Conservation (phyloP, 2,113 vertebrate species). For the Polyodon spathula region DNA sequence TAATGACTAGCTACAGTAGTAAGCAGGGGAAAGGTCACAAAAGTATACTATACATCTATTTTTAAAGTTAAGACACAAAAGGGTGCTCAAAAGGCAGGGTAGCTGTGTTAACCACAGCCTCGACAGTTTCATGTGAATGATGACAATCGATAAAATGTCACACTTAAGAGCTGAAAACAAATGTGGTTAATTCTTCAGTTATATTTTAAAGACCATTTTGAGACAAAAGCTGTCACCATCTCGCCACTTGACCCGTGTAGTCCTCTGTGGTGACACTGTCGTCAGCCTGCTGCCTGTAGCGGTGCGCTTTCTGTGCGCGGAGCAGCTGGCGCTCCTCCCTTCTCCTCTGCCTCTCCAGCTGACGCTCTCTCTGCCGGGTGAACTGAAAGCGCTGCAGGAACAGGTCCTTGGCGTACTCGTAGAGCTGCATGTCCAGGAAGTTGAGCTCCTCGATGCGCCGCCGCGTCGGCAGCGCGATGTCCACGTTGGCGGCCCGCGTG, state of each 20-base stretch:
- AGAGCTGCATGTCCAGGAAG: conserved; percentile 86
- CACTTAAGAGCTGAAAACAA: conserved; percentile 35
- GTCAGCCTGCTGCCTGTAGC: conserved; percentile 39
- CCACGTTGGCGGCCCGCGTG: conserved; percentile 87
- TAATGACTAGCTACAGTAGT: conserved; percentile 30
- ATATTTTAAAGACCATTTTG: neutral
- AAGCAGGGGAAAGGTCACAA: conserved; percentile 16
- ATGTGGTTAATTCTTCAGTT: neutral
- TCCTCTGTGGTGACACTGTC: conserved; percentile 79
- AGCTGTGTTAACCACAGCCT: conserved; percentile 39
- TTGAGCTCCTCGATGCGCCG: conserved; percentile 82
- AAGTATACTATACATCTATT: conserved; percentile 17
- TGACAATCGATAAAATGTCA: conserved; percentile 31
- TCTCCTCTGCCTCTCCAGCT: conserved; percentile 70
- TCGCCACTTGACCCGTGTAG: conserved; percentile 88
- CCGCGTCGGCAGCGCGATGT: conserved; percentile 71
- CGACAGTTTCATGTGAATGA: conserved; percentile 38
- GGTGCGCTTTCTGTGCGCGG: conserved; percentile 63
- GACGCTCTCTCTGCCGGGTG: conserved; percentile 78
- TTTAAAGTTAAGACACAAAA: conserved; percentile 53
- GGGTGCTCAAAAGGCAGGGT: conserved; percentile 43
- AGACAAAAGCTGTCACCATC: conserved; percentile 65
- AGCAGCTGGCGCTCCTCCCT: conserved; percentile 72
- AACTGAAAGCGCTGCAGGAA: conserved; percentile 92
- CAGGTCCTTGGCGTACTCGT: conserved; percentile 85